Base-by-base conservation (phyloP, 2,797 vertebrate genomes). In the Betta splendens region DNA sequence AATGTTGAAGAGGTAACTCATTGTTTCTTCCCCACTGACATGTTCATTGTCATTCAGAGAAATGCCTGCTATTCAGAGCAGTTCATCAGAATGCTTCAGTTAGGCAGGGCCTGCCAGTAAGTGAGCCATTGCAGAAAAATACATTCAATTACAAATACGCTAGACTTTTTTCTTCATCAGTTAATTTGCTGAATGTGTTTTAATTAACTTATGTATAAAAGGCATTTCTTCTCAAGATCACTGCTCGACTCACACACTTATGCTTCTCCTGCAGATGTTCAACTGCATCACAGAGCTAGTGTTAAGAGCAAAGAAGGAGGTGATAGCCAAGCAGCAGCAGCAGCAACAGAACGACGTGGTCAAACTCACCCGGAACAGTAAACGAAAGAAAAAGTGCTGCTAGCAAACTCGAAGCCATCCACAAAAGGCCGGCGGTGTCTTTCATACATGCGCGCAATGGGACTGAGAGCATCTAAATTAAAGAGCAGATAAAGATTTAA, bases 271-370 rank as follows among this genome's bases (percentile, higher is more conserved):
- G 58, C 88, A 99, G 98, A 99, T 99, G 98, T 99, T 99, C 91
- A 99, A 97, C 90, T 97, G 96, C 91, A 99, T 99, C 93, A 99
- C 97, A 32, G 96, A 98, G 92, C 90, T 99, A 57, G 98, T 99
- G 76, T 94, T 99, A 63, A 92, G 94, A 88, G 95, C 95, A 63
- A 98, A 99, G 94, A 99, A 98, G 89, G 98, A 99, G 80, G 97
- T 97, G 74, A 55, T 97, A 40, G 96, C 96, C 31, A 98, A 98
- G 77, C 97, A 98, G 87, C 97, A 98, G 85, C 97, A 98, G 89
- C 96, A 97, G 66, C 96, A 98, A 91, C 96, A 98, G 92, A 97
- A 97, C 10, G 97, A 99, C 15, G 96, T 98, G 92, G 94, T 99
- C 87, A 97, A 96, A 93, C 94, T 99, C 88, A 94, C 88, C 76